Base-by-base conservation (phyloP, 2,113 vertebrate genomes). In the Aphelocoma coerulescens region DNA sequence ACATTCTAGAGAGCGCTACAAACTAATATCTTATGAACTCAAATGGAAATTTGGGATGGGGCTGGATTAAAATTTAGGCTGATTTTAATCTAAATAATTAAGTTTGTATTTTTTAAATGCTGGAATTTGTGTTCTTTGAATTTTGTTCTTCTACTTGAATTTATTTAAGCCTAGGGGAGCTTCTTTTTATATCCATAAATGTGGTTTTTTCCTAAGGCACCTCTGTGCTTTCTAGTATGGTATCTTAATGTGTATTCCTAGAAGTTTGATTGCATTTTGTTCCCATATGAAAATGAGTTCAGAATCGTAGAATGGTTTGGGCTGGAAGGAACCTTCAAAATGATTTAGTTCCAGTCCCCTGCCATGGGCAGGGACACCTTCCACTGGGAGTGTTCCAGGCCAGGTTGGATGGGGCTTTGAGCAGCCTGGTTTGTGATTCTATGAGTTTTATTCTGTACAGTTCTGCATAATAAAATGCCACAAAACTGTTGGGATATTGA, bases 381-480 rank as follows among this genome's bases (percentile, higher is more conserved):
- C 35, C 32, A 11, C 18, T 57, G 55, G 12, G 48, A 49, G 6
- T 76, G 26, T 19, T 83, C 63, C 35, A 49, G 41, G n/a, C 48
- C 39, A 35, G 52, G 30, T 3, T 62, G 30, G 54, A 33, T 32
- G 30, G 30, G 62, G 8, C 43, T 69, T 35, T 32, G 62, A 41
- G 55, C 41, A 76, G 4, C 21, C 46, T 83, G 17, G 10, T 57
- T 10, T 84, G 15, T 55, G 57, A 20, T 90, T 57, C 20, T 55
- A 4, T 0, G 0, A 14, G 7, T 27, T 83, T 49, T 49, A 19
- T 76, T 48, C 46, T 77, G 2, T 27, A 24, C 19, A 22, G 4
- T 79, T 61, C 24, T 77, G 30, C 5, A 0, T 58, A 37, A 63
- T 33, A 37, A 61, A 86, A 51, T 73, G 33, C 18, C 39, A 43